A percentile compares a stretch with the other conserved stretches of the same genome.
phyloP scores from a whole-genome alignment of 2,113 vertebrate species.

The Trematomus loennbergii region DNA sequence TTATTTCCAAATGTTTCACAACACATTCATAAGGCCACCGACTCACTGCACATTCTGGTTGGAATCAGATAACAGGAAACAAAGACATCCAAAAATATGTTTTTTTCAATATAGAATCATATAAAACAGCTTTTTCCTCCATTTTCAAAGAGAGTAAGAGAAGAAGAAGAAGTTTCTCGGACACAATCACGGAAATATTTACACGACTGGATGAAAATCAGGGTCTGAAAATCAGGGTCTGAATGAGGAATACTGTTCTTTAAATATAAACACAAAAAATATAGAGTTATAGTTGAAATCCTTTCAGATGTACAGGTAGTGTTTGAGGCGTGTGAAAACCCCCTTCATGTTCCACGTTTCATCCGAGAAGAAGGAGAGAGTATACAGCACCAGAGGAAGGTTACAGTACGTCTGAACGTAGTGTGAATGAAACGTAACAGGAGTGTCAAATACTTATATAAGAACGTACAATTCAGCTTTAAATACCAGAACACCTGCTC shows the following conservation, averaged over 20 bases:
- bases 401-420: background rate
- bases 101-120: slow-evolving; percentile 31
- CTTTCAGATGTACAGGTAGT: background rate
- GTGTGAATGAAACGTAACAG: background rate
- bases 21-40: slow-evolving; percentile 70
- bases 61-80: slow-evolving; percentile 37
- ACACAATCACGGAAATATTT: background rate
- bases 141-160: background rate
- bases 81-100: slow-evolving; percentile 42
- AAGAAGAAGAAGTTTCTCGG: background rate
- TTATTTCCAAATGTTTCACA: slow-evolving; percentile 61
- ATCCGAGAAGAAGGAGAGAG: background rate
- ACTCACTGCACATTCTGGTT: slow-evolving; percentile 44
- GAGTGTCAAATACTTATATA: background rate
- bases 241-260: background rate
- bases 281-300: background rate
- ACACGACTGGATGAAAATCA: background rate
- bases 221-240: no score
- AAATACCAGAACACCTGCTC: slow-evolving; percentile 4
- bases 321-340: background rate
- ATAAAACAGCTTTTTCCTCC: slow-evolving; percentile 10
- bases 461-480: background rate
- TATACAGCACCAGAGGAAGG: background rate
- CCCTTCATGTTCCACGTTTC: background rate
- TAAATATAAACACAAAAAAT: background rate